Base-by-base conservation (phyloP, 1,140 invertebrate species). In the Drosophila grimshawi region DNA sequence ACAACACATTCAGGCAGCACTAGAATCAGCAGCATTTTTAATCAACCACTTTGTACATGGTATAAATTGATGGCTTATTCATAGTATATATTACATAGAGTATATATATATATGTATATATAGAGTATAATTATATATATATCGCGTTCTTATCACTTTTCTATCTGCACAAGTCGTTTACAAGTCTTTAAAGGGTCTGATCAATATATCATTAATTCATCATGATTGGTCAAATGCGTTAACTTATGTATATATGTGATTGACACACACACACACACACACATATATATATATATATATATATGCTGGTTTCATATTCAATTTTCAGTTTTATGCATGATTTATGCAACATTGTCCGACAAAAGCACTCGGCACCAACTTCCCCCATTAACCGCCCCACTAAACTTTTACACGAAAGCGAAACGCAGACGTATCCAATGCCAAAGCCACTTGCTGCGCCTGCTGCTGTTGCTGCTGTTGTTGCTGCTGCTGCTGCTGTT, bases 251-350 rank as follows among this genome's bases (percentile, higher is more conserved):
- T 19, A 19, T 19, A 19, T 19, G 19, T 0, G 19, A 19, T 27
- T 27, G 5, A 6, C 43, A 66, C 32, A 59, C 52, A 35, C 53
- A 49, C 29, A 49, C 33, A n/a, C 35, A 19, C 33, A 27, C 29
- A 64, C n/a, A 66, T 32, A 45, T 35, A 56, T 43, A 33, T 60
- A 19, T n/a, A 6, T 11, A 51, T n/a, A 35, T 19, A 52, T 27
- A 39, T 46, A 43, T 55, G 53, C 59, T 65, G 73, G 61, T 76
- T 72, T 76, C 74, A 76, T 76, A 76, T 76, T 76, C 74, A 69
- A 76, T 76, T 76, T 76, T 76, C 69, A 76, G 74, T 76, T 76
- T 66, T 72, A 66, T 76, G 68, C 74, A 72, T 76, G 74, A 76
- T 76, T 76, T 76, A 76, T 76, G 69, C 74, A 43, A 61, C 74